A percentile compares a stretch with the other conserved stretches of the same genome.
Evolutionary conservation across 2,797 vertebrate genomes (phyloP).

Genomic region (Anguilla anguilla): DNA sequence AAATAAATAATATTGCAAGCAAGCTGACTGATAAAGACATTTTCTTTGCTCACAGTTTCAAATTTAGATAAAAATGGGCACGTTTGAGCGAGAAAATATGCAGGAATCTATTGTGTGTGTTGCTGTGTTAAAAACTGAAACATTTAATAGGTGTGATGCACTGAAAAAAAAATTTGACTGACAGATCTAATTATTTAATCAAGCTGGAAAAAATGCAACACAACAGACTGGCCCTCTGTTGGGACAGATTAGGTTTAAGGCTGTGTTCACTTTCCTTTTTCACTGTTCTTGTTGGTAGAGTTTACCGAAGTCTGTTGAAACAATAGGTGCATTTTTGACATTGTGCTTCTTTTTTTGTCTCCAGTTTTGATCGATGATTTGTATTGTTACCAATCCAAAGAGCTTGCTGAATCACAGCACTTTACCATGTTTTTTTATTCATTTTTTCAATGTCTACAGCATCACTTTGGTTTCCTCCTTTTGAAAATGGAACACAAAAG

Average conservation of each 20-base stretch:
- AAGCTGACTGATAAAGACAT: neutral
- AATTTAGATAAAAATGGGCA: neutral
- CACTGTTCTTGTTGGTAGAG: neutral
- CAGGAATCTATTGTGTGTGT: neutral
- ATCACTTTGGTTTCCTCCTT: constrained; percentile 6
- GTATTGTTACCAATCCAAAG: constrained; percentile 8
- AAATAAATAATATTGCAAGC: neutral
- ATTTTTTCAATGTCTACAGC: neutral
- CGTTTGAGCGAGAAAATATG: too few species aligned
- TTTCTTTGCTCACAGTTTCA: neutral
- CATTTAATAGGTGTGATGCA: neutral
- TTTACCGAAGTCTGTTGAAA: neutral
- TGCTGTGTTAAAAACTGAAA: neutral
- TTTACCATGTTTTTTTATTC: constrained; percentile 27
- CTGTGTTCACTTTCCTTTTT: neutral
- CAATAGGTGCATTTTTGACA: constrained; percentile 25
- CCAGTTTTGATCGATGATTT: constrained; percentile 44
- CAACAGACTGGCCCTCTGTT: neutral
- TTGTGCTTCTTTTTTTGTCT: constrained; percentile 32
- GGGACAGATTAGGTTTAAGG: neutral
- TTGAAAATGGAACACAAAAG: neutral
- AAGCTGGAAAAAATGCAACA: neutral
- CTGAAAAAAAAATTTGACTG: neutral
- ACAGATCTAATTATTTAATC: neutral
- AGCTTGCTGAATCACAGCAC: constrained; percentile 35